These are phyloP conservation scores for Capra hircus DNA, from an alignment of 2,113 vertebrate species.

Conservation along the genomic window DNA sequence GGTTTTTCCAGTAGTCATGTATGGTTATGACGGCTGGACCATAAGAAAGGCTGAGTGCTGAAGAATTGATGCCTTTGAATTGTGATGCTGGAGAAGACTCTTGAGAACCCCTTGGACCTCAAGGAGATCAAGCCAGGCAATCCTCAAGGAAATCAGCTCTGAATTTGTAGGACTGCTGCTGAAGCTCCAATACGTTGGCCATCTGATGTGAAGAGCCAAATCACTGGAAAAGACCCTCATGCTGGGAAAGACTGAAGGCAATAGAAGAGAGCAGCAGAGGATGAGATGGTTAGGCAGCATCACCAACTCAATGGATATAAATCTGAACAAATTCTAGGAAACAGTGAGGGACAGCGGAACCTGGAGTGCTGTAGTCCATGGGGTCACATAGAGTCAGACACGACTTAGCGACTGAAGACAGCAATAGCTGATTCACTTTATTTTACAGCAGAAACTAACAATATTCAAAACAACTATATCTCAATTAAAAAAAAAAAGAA, in stretches of 20 bases:
- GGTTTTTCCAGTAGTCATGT: neutral
- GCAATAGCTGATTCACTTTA: neutral
- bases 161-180: neutral
- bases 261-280: neutral
- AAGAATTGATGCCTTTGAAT: neutral
- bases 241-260: neutral
- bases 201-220: neutral
- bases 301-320: neutral
- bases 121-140: neutral
- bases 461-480: neutral
- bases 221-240: neutral
- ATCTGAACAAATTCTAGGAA: neutral
- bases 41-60: neutral
- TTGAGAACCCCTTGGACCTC: neutral
- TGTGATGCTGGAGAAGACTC: neutral
- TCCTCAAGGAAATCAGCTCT: neutral
- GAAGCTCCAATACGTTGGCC: neutral
- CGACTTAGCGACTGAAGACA: neutral
- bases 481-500: neutral
- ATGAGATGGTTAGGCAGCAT: neutral
- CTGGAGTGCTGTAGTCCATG: neutral
- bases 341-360: neutral
- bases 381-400: neutral
- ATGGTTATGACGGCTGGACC: neutral
- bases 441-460: neutral